A percentile compares a stretch with the other conserved stretches of the same genome.
These are phyloP conservation scores for Andrena fulva DNA, from an alignment of 2,888 invertebrate species.

Conservation along the genomic window DNA sequence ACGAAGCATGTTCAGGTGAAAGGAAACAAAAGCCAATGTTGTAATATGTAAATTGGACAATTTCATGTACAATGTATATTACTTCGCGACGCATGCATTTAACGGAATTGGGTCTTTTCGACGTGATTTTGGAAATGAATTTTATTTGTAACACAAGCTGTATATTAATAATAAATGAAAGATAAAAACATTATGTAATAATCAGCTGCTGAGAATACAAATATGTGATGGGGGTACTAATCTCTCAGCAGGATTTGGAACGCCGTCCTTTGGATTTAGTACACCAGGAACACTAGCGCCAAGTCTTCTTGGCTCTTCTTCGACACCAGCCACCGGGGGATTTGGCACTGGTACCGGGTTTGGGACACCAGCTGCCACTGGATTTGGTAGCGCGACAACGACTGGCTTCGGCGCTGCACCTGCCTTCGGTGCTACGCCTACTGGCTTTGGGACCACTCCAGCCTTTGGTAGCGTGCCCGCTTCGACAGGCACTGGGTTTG, in stretches of 20 bases:
- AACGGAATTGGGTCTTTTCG: background rate
- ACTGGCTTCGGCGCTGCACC: constrained; percentile 84
- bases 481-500: constrained; percentile 82
- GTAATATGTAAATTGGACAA: background rate
- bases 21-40: constrained; percentile 36
- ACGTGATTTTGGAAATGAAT: too few species aligned
- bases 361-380: constrained; percentile 85
- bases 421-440: constrained; percentile 65
- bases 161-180: background rate
- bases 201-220: background rate
- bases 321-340: constrained; percentile 77
- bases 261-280: constrained; percentile 83
- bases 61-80: background rate
- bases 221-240: background rate
- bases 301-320: constrained; percentile 84
- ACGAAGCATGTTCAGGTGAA: constrained; percentile 19
- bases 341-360: constrained; percentile 86
- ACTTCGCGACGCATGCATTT: background rate
- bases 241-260: constrained; percentile 84
- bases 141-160: too few species aligned
- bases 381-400: constrained; percentile 85
- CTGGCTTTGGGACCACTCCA: constrained; percentile 71
- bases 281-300: constrained; percentile 85
- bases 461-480: constrained; percentile 78
- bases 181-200: background rate